Percentiles rank a stretch among this genome's conserved stretches.
phyloP scores from a whole-genome alignment of 23 tunicate species.

The Halocynthia roretzi region DNA sequence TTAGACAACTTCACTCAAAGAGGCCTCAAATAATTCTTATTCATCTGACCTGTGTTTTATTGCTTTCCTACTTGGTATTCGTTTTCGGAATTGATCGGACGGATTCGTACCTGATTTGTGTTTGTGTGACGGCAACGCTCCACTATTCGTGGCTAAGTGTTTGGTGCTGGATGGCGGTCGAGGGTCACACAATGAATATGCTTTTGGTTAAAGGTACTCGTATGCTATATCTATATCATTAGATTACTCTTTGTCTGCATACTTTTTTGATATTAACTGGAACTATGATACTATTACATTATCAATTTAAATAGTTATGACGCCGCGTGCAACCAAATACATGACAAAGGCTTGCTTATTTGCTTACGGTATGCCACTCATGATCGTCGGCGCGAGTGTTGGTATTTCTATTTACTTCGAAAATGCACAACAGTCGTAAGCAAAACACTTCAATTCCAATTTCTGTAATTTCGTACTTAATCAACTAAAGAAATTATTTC shows the following conservation, averaged over 20 bases:
- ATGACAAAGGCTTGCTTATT: slow-evolving; percentile 24
- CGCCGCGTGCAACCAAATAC: slow-evolving; percentile 10
- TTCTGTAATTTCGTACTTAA: not conserved
- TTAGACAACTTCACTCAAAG: not conserved
- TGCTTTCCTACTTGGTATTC: slow-evolving; percentile 21
- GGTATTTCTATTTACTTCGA: slow-evolving; percentile 9
- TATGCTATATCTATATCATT: not conserved
- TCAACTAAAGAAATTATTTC: not conserved
- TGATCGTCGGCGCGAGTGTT: slow-evolving; percentile 7
- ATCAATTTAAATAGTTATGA: slow-evolving; percentile 19
- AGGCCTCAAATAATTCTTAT: slow-evolving; percentile 17
- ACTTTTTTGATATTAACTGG: not conserved
- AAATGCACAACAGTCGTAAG: not conserved
- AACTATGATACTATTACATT: not conserved
- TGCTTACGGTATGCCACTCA: slow-evolving; percentile 15
- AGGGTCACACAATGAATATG: slow-evolving; percentile 33
- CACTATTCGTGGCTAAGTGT: slow-evolving; percentile 34
- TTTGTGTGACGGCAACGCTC: slow-evolving; percentile 11
- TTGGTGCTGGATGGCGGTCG: slow-evolving; percentile 53
- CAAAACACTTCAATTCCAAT: not conserved
- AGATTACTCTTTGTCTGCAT: not conserved
- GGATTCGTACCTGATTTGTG: slow-evolving; percentile 6
- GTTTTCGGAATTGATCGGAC: slow-evolving; percentile 18
- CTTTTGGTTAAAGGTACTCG: slow-evolving; percentile 25
- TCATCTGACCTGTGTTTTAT: slow-evolving; percentile 6